phyloP scores from a whole-genome alignment of 2,888 invertebrate genomes.

The Desoria tigrina region DNA sequence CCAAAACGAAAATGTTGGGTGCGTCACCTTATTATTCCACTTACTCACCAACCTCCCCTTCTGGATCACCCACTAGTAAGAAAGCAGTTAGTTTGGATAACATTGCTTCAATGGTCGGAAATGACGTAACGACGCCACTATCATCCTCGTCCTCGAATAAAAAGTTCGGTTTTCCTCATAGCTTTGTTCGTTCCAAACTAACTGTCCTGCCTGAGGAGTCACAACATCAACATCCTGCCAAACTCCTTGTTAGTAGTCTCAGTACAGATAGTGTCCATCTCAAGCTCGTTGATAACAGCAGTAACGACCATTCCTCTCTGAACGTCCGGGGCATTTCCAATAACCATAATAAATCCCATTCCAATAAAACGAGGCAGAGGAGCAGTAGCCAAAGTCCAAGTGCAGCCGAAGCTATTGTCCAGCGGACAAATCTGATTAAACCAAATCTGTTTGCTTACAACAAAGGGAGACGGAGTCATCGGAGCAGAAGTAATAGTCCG shows the following conservation, averaged over 20 bases:
- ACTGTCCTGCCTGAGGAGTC: conserved; percentile 74
- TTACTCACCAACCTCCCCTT: conserved; percentile 2
- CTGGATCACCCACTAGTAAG: conserved; percentile 53
- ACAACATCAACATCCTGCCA: conserved; percentile 56
- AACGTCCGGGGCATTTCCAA: background rate
- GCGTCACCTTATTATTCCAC: conserved; percentile 25
- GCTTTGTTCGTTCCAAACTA: conserved; percentile 73
- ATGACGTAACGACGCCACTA: conserved; percentile 36
- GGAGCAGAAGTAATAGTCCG: conserved; percentile 49
- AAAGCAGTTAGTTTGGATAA: conserved; percentile 74
- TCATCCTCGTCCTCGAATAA: conserved; percentile 55
- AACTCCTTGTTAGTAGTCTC: conserved; percentile 43
- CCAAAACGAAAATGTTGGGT: conserved; percentile 38
- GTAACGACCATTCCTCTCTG: no score
- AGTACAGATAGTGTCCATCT: conserved; percentile 51
- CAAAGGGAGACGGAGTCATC: conserved; percentile 14
- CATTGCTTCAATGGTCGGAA: conserved; percentile 59
- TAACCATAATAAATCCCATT: conserved; percentile 12
- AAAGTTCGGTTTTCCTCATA: conserved; percentile 68
- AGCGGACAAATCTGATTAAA: conserved; percentile 11
- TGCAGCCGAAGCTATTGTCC: background rate
- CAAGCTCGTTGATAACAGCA: conserved; percentile 25
- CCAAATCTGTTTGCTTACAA: background rate
- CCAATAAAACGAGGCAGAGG: background rate
- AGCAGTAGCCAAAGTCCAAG: conserved; percentile 9